phyloP scores from a whole-genome alignment of 2,113 vertebrate species.

The Mixornis gularis region DNA sequence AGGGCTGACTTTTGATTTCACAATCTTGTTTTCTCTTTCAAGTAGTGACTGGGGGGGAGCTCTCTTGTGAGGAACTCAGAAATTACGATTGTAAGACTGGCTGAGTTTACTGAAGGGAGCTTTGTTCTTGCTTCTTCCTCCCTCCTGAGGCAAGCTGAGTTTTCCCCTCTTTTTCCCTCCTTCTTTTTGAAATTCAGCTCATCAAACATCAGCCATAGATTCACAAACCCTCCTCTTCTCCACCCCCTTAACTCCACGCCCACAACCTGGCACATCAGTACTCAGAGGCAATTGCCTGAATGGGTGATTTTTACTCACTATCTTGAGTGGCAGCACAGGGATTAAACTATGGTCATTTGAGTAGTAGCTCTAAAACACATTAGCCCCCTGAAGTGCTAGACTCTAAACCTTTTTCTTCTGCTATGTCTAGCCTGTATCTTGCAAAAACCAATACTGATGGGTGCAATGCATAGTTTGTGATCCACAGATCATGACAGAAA shows the following conservation, averaged over 20 bases:
- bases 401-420: constrained; percentile 31
- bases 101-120: constrained; percentile 26
- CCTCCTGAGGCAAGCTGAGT: background rate
- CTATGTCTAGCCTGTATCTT: background rate
- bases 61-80: background rate
- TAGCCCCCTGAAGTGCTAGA: constrained; percentile 35
- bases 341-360: constrained; percentile 46
- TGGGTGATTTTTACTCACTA: constrained; percentile 57
- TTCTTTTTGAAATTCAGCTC: background rate
- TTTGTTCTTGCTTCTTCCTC: constrained; percentile 18
- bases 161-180: background rate
- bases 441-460: constrained; percentile 21
- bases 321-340: constrained; percentile 48
- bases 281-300: constrained; percentile 55
- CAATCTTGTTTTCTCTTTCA: background rate
- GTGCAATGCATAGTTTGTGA: constrained; percentile 4
- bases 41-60: background rate
- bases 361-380: constrained; percentile 41
- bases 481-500: constrained; percentile 28
- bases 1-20: constrained; percentile 25
- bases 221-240: background rate
- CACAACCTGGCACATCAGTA: background rate
- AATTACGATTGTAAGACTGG: background rate
- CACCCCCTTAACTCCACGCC: background rate
- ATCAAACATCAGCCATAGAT: constrained; percentile 4